A percentile compares a stretch with the other conserved stretches of the same genome.
phyloP scores from a whole-genome alignment of 1,140 invertebrate genomes.

The Thaumatotibia leucotreta region DNA sequence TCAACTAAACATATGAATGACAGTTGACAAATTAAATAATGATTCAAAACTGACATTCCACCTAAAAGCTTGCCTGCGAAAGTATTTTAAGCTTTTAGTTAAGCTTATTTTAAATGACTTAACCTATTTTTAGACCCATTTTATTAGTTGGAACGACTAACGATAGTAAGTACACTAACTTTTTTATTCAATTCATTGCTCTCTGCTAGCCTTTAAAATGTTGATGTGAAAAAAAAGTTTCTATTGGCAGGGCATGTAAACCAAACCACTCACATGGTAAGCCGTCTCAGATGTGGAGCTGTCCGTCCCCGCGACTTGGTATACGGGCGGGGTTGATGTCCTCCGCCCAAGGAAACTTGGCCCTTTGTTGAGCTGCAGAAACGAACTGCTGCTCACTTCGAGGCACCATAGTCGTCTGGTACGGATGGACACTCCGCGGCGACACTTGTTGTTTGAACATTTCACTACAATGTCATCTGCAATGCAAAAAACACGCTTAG shows the following conservation, averaged over 20 bases:
- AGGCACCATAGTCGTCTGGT: constrained; percentile 71
- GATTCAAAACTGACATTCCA: too few relatives aligned
- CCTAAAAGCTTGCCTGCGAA: too few relatives aligned
- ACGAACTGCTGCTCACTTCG: constrained; percentile 65
- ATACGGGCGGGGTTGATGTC: constrained; percentile 56
- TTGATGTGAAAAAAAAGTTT: not conserved
- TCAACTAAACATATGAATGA: constrained; percentile 10
- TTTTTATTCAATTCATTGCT: too few relatives aligned
- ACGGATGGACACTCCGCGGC: constrained; percentile 66
- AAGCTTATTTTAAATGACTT: too few relatives aligned
- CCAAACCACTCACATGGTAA: constrained; percentile 50
- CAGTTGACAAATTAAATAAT: too few relatives aligned
- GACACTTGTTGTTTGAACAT: constrained; percentile 74
- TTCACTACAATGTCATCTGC: constrained; percentile 25
- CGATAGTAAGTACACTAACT: too few relatives aligned
- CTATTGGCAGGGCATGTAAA: not conserved
- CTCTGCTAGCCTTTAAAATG: too few relatives aligned
- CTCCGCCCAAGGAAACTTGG: constrained; percentile 70
- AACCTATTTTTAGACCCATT: too few relatives aligned
- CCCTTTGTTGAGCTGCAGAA: constrained; percentile 63
- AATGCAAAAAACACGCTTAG: constrained; percentile 12
- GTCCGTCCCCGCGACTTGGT: constrained; percentile 63
- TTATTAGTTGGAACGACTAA: too few relatives aligned
- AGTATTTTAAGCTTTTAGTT: too few relatives aligned
- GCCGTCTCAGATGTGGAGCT: constrained; percentile 69